These are phyloP conservation scores for Apamea crenata DNA, from an alignment of 2,888 invertebrate genomes.

Conservation along the genomic window DNA sequence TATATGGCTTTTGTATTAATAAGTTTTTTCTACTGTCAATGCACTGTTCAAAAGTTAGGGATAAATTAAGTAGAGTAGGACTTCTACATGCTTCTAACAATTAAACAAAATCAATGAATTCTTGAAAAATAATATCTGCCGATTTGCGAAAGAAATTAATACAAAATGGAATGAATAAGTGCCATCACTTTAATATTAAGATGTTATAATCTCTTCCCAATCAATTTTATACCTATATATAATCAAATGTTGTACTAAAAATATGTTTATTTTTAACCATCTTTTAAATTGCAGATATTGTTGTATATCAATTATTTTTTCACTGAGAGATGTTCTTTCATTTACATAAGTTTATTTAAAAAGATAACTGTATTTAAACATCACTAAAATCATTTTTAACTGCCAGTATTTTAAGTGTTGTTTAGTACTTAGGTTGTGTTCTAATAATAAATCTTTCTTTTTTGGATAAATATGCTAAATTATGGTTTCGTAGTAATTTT, in stretches of 20 bases:
- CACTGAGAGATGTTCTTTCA: not conserved
- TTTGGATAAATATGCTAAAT: conserved; percentile 45
- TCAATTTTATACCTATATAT: conserved; percentile 6
- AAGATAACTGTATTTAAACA: conserved; percentile 48
- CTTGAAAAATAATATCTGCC: not conserved
- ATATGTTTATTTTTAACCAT: conserved; percentile 13
- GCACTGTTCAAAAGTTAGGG: not conserved
- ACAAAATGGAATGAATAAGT: conserved; percentile 13
- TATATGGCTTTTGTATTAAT: conserved; percentile 19
- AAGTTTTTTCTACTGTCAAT: conserved; percentile 14
- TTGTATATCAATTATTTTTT: conserved; percentile 12
- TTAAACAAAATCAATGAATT: conserved; percentile 4
- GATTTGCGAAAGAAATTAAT: conserved; percentile 8
- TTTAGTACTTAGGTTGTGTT: conserved; percentile 83
- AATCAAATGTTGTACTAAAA: conserved; percentile 18
- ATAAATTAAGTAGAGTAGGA: not conserved
- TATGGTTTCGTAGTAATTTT: conserved; percentile 32
- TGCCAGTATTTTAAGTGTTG: conserved; percentile 85
- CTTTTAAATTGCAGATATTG: not conserved
- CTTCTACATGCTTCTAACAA: not conserved
- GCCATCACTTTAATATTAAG: conserved; percentile 28
- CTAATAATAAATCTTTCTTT: conserved; percentile 53
- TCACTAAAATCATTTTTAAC: conserved; percentile 70
- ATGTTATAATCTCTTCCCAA: conserved; percentile 7
- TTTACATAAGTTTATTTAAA: conserved; percentile 36